phyloP scores from a whole-genome alignment of 1,140 invertebrate genomes.

The Heliothis virescens region DNA sequence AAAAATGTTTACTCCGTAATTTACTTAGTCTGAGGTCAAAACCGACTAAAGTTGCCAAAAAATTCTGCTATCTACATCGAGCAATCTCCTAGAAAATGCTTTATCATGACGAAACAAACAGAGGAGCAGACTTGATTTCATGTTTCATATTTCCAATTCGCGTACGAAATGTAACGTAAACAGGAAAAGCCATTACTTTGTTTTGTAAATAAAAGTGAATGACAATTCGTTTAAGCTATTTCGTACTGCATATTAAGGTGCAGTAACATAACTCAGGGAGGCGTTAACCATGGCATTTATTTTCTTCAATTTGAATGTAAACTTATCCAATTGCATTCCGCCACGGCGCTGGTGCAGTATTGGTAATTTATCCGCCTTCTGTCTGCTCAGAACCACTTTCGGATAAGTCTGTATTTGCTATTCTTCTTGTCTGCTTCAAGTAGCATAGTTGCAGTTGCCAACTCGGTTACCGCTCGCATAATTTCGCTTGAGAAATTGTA shows the following conservation, averaged over 20 bases:
- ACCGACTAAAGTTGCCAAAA: conserved; percentile 8
- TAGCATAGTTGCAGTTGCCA: conserved; percentile 42
- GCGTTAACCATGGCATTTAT: conserved; percentile 11
- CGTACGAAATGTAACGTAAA: conserved; percentile 12
- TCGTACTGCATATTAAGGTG: conserved; percentile 5
- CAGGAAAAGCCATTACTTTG: conserved; percentile 18
- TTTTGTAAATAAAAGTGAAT: conserved; percentile 17
- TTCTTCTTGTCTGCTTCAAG: conserved; percentile 30
- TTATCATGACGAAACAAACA: conserved; percentile 23
- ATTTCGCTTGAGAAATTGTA: conserved; percentile 40
- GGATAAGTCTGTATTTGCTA: conserved; percentile 40
- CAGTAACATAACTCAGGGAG: conserved; percentile 22
- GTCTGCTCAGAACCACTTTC: conserved; percentile 16
- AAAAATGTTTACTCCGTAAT: not conserved
- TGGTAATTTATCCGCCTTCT: conserved; percentile 26
- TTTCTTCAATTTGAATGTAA: not conserved
- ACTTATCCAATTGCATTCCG: not conserved
- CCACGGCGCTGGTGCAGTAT: conserved; percentile 1
- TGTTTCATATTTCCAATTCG: conserved; percentile 39
- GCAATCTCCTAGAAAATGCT: conserved; percentile 24
- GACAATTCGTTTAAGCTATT: conserved; percentile 13
- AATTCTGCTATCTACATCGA: conserved; percentile 15
- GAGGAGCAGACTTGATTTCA: conserved; percentile 33
- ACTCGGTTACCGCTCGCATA: conserved; percentile 46
- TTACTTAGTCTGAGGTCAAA: conserved; percentile 1